A percentile compares a stretch with the other conserved stretches of the same genome.
These are phyloP conservation scores for Sinhomidia bicolor DNA, from an alignment of 2,888 invertebrate species.

Conservation along the genomic window DNA sequence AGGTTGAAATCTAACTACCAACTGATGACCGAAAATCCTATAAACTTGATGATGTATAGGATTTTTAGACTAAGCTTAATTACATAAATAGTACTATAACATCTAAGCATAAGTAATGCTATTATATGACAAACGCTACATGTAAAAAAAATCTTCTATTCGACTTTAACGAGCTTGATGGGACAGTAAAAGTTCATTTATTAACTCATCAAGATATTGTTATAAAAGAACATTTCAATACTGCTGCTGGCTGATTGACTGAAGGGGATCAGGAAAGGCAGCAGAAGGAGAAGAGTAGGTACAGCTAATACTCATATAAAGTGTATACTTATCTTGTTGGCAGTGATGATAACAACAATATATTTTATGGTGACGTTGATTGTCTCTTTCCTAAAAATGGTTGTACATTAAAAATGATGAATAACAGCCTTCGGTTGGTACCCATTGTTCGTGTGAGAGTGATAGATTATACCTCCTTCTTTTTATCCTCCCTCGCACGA, in stretches of 20 bases:
- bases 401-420: slow-evolving; percentile 28
- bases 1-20: no score
- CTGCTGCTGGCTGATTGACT: neutral
- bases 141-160: no score
- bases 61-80: no score
- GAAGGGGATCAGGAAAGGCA: neutral
- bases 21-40: no score
- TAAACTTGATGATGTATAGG: no score
- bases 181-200: slow-evolving; percentile 65
- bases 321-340: neutral
- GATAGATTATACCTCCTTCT: slow-evolving; percentile 53
- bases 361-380: slow-evolving; percentile 27
- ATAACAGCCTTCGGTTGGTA: slow-evolving; percentile 20
- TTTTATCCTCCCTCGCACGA: slow-evolving; percentile 35
- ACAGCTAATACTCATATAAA: neutral
- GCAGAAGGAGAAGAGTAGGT: neutral
- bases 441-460: slow-evolving; percentile 38
- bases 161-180: slow-evolving; percentile 60
- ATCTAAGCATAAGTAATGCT: no score
- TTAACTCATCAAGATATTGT: slow-evolving; percentile 69
- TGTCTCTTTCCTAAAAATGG: slow-evolving; percentile 31
- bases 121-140: no score
- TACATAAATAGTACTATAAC: no score
- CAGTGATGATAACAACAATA: neutral
- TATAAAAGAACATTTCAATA: neutral